Base-by-base conservation (phyloP, 2,113 vertebrate genomes). In the Scalopus aquaticus region DNA sequence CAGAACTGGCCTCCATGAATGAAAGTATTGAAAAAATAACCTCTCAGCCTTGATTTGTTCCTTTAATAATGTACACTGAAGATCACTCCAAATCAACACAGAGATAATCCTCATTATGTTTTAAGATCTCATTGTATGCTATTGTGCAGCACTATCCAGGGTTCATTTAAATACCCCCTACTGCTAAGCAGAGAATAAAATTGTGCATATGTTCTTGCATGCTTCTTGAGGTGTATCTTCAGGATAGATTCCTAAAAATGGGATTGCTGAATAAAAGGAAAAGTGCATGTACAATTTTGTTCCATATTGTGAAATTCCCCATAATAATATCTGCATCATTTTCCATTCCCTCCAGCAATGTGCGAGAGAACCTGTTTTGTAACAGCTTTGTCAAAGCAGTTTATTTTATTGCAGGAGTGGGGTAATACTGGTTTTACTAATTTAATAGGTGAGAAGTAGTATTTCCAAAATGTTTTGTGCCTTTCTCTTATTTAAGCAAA, bases 231-330 rank as follows among this genome's bases (percentile, higher is more conserved):
- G 28, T 79, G 17, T 60, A 62, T 84, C 65, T 94, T 56, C 16
- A 54, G 78, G 64, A 90, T 20, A 87, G 15, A 79, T 32, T 42
- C 24, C 72, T 77, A 42, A 94, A 93, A 60, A 17, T 84, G 30
- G 15, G 26, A 65, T 88, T 87, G 86, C 20, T 51, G 37, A 91
- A 54, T 88, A 77, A 72, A 91, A 85, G 39, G 6, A 77, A 85
- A 88, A 44, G 1, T 22, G 24, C n/a, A 26, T 37, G 12, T 83
- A 4, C 26, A 72, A 88, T 88, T 93, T 90, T 76, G 56, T 87
- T 91, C 83, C 85, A 51, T 58, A 65, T 76, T 85, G n/a, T 88
- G 62, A 94, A 88, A 93, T 80, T 94, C 39, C 16, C n/a, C 22
- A 64, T 10, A 13, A 65, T 73, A 78, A 44, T 74, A 74, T 92